Evolutionary conservation across 2,797 vertebrate genomes (phyloP).

Genomic region (Thunnus albacares): DNA sequence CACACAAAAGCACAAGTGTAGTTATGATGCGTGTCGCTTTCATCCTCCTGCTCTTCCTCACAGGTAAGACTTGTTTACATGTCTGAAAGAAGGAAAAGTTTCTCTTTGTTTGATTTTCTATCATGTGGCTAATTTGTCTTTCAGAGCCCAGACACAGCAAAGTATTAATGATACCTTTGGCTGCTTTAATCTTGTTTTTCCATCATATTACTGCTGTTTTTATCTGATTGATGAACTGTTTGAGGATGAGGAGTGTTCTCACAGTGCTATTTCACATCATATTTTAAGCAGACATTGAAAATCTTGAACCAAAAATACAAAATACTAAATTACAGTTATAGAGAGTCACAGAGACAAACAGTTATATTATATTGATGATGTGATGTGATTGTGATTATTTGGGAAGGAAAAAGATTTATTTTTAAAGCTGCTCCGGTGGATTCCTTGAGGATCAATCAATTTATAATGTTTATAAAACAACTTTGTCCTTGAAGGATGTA

Average conservation of each 20-base stretch:
- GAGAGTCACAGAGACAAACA: too few species aligned
- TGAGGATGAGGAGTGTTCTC: not conserved
- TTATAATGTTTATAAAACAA: too few species aligned
- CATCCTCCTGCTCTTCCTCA: conserved; percentile 60
- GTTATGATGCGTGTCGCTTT: conserved; percentile 52
- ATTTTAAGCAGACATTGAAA: too few species aligned
- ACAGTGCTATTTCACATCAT: not conserved
- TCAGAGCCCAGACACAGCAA: not conserved
- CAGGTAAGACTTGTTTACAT: conserved; percentile 62
- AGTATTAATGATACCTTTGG: not conserved
- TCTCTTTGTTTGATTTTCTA: not conserved
- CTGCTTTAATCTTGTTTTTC: not conserved
- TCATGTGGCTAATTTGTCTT: not conserved
- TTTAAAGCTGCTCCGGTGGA: too few species aligned
- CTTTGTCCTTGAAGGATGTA: too few species aligned
- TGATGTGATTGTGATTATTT: too few species aligned
- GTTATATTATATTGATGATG: too few species aligned
- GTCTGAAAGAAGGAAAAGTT: not conserved
- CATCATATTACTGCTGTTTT: not conserved
- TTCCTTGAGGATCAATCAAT: too few species aligned
- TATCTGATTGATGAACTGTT: not conserved
- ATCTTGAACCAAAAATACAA: not conserved
- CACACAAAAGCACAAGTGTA: conserved; percentile 3
- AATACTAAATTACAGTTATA: too few species aligned
- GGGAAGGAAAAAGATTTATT: too few species aligned